A percentile compares a stretch with the other conserved stretches of the same genome.
Evolutionary conservation across 2,113 vertebrate genomes (phyloP).

Genomic region (Dolichallabes microphthalmus): DNA sequence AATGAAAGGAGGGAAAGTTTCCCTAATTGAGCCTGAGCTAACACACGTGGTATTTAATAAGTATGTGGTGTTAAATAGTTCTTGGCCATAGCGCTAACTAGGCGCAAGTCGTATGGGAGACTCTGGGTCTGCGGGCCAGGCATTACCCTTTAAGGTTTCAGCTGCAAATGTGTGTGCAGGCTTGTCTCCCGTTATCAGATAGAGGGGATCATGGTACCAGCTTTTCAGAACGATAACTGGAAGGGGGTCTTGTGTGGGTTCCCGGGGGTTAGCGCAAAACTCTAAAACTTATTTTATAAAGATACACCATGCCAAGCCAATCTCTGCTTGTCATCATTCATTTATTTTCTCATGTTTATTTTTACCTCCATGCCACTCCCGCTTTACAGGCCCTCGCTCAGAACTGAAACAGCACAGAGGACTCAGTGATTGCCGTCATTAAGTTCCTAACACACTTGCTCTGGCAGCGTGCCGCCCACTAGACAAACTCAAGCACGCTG

Average conservation of each 20-base stretch:
- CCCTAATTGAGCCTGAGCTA: slow-evolving; percentile 36
- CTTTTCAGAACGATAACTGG: slow-evolving; percentile 12
- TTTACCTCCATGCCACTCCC: slow-evolving; percentile 27
- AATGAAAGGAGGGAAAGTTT: neutral
- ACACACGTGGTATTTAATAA: slow-evolving; percentile 43
- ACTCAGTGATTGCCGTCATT: slow-evolving; percentile 52
- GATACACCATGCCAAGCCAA: slow-evolving; percentile 17
- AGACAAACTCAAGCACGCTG: neutral
- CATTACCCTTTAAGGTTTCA: slow-evolving; percentile 22
- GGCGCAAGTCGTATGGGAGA: slow-evolving; percentile 35
- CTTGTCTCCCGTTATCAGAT: slow-evolving; percentile 28
- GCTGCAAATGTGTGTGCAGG: neutral
- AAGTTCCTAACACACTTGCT: slow-evolving; percentile 48
- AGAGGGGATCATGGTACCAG: slow-evolving; percentile 10
- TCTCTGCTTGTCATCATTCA: slow-evolving; percentile 33
- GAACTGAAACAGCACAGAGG: slow-evolving; percentile 42
- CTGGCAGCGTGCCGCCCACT: neutral
- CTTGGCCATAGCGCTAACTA: slow-evolving; percentile 46
- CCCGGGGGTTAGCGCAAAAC: neutral
- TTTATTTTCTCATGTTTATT: slow-evolving; percentile 43
- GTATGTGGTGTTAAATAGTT: slow-evolving; percentile 33
- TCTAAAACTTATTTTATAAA: slow-evolving; percentile 15
- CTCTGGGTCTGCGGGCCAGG: slow-evolving; percentile 23
- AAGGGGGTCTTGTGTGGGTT: neutral
- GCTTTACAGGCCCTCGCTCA: slow-evolving; percentile 29